These are phyloP conservation scores for Agonopterix heracliana DNA, from an alignment of 2,888 invertebrate species.

Conservation along the genomic window DNA sequence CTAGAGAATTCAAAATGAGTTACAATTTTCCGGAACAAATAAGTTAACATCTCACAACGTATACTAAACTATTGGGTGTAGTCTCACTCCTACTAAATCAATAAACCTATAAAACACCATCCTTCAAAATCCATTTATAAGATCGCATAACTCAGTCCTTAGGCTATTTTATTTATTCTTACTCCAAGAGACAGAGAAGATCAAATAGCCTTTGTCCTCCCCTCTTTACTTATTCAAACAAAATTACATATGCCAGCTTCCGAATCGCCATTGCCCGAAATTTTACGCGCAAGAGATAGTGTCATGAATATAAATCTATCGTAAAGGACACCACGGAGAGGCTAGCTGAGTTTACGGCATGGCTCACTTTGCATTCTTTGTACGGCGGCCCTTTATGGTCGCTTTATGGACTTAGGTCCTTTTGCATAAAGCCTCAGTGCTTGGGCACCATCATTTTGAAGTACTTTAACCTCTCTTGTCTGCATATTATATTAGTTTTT, in stretches of 20 bases:
- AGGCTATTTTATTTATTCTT: conserved; percentile 62
- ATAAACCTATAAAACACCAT: conserved; percentile 55
- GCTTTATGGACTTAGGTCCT: conserved; percentile 68
- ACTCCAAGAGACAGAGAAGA: conserved; percentile 47
- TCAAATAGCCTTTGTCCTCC: conserved; percentile 74
- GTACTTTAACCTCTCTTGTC: conserved; percentile 10
- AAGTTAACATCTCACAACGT: background rate
- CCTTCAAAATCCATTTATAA: conserved; percentile 67
- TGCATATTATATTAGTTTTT: background rate
- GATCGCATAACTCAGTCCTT: conserved; percentile 62
- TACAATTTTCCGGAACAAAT: too few species aligned
- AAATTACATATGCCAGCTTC: conserved; percentile 75
- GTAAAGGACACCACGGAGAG: conserved; percentile 54
- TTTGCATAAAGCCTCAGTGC: conserved; percentile 64
- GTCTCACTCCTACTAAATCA: conserved; percentile 12
- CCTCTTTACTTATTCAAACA: conserved; percentile 76
- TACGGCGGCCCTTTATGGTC: conserved; percentile 64
- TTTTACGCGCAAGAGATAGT: conserved; percentile 73
- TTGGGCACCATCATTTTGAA: conserved; percentile 25
- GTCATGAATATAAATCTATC: conserved; percentile 76
- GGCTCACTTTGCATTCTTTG: conserved; percentile 75
- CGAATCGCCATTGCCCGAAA: conserved; percentile 74
- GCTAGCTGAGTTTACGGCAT: conserved; percentile 48
- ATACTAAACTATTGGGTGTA: background rate
- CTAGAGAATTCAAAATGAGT: too few species aligned